Percentiles rank a stretch among this genome's conserved stretches.
Evolutionary conservation across 2,113 vertebrate species (phyloP).

Genomic region (Triplophysa siluroides): DNA sequence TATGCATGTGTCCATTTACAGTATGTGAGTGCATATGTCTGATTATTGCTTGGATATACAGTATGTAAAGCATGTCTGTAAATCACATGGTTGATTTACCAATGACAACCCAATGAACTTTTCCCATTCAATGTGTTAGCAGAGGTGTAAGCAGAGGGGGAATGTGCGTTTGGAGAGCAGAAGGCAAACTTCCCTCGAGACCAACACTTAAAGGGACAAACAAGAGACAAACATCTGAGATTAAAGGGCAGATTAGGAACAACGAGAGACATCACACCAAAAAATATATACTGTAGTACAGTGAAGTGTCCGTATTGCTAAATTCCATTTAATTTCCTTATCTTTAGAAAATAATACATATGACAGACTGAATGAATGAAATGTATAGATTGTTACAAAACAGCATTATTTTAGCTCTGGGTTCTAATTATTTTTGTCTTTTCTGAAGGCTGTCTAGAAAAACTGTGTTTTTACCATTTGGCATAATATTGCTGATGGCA

Average conservation of each 20-base stretch:
- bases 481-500: slow-evolving; percentile 23
- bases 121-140: background rate
- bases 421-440: background rate
- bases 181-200: slow-evolving; percentile 10
- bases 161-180: background rate
- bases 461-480: slow-evolving; percentile 15
- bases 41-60: background rate
- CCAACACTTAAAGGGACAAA: background rate
- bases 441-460: background rate
- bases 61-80: background rate
- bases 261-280: too few species aligned
- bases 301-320: background rate
- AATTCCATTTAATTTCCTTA: background rate
- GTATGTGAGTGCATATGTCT: background rate
- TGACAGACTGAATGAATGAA: background rate
- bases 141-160: background rate
- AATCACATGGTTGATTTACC: slow-evolving; percentile 23
- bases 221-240: slow-evolving; percentile 16
- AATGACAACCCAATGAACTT: background rate
- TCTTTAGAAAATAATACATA: background rate
- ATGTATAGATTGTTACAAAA: background rate
- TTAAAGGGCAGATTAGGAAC: background rate
- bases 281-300: too few species aligned
- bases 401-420: background rate
- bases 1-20: background rate